Conservation (phyloP, 1,140 invertebrate species). For the Drosophila quadrilineata region DNA sequence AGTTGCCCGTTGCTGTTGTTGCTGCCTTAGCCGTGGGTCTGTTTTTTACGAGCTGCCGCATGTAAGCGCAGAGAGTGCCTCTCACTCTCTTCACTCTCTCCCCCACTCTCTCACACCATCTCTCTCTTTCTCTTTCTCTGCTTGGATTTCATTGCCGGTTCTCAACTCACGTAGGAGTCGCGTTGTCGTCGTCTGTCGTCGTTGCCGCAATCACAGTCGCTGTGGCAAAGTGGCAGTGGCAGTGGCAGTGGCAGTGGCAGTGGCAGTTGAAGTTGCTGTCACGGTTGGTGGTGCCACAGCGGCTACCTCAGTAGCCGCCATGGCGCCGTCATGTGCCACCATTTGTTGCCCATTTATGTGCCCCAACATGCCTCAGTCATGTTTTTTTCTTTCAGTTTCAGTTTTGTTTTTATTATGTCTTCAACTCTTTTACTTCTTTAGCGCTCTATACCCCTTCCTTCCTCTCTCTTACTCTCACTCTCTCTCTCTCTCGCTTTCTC, state of each 20-base stretch:
- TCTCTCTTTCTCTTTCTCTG: too few species aligned
- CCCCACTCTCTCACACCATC: too few species aligned
- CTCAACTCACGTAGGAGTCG: slow-evolving; percentile 65
- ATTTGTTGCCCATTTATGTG: slow-evolving; percentile 46
- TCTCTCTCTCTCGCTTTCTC: slow-evolving; percentile 1
- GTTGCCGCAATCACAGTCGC: slow-evolving; percentile 25
- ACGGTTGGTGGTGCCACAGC: slow-evolving; percentile 63
- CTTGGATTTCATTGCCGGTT: slow-evolving; percentile 37
- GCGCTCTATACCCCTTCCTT: neutral
- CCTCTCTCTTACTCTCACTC: slow-evolving; percentile 1
- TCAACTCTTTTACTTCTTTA: too few species aligned
- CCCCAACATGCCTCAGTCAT: neutral
- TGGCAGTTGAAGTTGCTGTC: slow-evolving; percentile 40
- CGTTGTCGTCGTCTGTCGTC: slow-evolving; percentile 28
- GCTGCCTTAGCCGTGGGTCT: slow-evolving; percentile 34
- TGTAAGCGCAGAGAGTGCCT: slow-evolving; percentile 60
- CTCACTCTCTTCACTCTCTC: neutral
- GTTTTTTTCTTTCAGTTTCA: neutral
- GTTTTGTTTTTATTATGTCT: too few species aligned
- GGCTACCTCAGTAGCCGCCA: slow-evolving; percentile 61
- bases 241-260: slow-evolving; percentile 20
- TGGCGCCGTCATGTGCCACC: slow-evolving; percentile 54
- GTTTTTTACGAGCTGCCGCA: slow-evolving; percentile 71
- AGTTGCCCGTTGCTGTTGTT: slow-evolving; percentile 30
- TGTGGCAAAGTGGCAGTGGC: too few species aligned